Base-by-base conservation (phyloP, 1,140 invertebrate genomes). In the Gryon sp. region DNA sequence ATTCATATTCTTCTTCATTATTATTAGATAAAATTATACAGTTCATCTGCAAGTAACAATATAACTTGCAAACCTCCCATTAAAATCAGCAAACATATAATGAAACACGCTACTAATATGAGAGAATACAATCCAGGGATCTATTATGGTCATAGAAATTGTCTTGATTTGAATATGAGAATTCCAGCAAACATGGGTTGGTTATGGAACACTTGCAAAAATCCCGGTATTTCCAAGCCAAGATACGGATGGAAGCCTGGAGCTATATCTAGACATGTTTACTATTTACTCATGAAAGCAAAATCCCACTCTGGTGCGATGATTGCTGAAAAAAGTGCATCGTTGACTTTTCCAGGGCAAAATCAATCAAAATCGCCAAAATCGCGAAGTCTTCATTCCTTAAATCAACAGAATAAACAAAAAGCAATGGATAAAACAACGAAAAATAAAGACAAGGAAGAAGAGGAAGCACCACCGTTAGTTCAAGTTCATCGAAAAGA, bases 161-260 rank as follows among this genome's bases (percentile, higher is more conserved):
- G 86, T 57, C 36, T 86, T 8, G 80, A 84, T 15, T 8, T 82
- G 0, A 79, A 77, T n/a, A 68, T 84, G 43, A 65, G 83, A 22
- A 82, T 88, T 0, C 86, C 86, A 1, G 76, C 81, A 0, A 88
- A 88, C 12, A 88, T 88, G 86, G 86, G 86, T 2, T 88, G 86
- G 86, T 18, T 86, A 2, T 88, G 86, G 86, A 87, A 86, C 50
- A 82, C 73, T 2, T 59, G 41, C 7, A 11, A 63, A 0, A 76
- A 68, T 7, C 48, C 68, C 1, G 80, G 80, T 3, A 82, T 75
- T 5, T 7, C 83, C 1, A 86, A 84, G 53, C 83, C 84, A 4
- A 78, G 82, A 2, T 69, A 82, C 6, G 86, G 86, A 0, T 88
- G 86, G 86, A 86, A 65, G n/a, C 86, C 86, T 4, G 86, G 86